A percentile compares a stretch with the other conserved stretches of the same genome.
Evolutionary conservation across 2,113 vertebrate genomes (phyloP).

Genomic region (Zosterops japonicus): DNA sequence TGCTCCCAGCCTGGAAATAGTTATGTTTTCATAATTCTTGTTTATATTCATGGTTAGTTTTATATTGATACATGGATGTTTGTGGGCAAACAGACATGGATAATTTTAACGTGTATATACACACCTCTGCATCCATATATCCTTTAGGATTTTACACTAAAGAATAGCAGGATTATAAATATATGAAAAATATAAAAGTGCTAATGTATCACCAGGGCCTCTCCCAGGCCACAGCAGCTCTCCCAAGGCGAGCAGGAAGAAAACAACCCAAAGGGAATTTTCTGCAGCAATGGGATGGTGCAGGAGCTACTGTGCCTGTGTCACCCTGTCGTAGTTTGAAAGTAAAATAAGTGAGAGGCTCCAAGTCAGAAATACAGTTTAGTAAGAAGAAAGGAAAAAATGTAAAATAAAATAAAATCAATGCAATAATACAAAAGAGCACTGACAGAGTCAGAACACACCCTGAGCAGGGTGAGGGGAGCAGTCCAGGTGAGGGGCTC

Average conservation of each 20-base stretch:
- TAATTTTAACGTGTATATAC: rapidly evolving
- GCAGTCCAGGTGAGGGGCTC: too few relatives aligned
- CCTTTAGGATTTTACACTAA: neutral
- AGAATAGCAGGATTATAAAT: neutral
- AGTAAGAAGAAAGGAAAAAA: too few relatives aligned
- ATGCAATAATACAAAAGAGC: too few relatives aligned
- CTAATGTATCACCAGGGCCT: neutral
- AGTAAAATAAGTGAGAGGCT: too few relatives aligned
- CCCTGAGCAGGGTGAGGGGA: too few relatives aligned
- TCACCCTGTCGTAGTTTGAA: neutral
- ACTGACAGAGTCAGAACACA: too few relatives aligned
- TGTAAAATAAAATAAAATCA: too few relatives aligned
- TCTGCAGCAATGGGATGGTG: neutral
- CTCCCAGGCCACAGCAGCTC: neutral
- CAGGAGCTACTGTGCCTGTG: neutral
- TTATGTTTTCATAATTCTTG: neutral
- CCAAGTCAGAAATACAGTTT: too few relatives aligned
- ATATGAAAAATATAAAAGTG: neutral
- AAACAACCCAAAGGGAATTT: neutral
- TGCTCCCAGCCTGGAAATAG: neutral
- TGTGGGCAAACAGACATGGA: too few relatives aligned
- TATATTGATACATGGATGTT: neutral
- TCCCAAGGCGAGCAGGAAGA: neutral
- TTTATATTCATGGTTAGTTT: rapidly evolving
- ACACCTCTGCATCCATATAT: neutral